A percentile compares a stretch with the other conserved stretches of the same genome.
These are phyloP conservation scores for Eciton burchellii DNA, from an alignment of 1,140 invertebrate genomes.

Conservation along the genomic window DNA sequence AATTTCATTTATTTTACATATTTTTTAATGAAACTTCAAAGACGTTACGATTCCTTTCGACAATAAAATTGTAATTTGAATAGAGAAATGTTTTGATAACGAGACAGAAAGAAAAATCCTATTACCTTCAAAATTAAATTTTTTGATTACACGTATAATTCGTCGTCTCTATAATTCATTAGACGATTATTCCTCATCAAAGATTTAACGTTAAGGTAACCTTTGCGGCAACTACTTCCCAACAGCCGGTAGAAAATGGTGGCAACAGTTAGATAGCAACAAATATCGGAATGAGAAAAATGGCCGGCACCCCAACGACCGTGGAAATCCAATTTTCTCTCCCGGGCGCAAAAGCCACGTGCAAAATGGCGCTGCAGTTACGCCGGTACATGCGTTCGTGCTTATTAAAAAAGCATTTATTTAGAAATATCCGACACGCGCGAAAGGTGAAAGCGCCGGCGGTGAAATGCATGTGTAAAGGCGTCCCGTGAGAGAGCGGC, in stretches of 20 bases:
- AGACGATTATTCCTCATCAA: background rate
- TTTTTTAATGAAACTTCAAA: no score
- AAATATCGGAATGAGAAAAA: constrained; percentile 24
- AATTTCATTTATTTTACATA: no score
- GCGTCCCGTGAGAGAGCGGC: constrained; percentile 38
- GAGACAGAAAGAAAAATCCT: no score
- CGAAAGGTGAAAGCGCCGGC: constrained; percentile 64
- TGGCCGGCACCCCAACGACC: background rate
- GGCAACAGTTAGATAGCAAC: background rate
- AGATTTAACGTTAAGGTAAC: constrained; percentile 3
- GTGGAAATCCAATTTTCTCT: constrained; percentile 35
- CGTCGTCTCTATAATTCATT: no score
- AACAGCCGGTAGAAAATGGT: background rate
- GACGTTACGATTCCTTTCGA: no score
- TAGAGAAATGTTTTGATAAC: no score
- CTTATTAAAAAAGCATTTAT: constrained; percentile 74
- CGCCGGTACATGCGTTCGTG: background rate
- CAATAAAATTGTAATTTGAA: no score
- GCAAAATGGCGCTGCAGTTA: constrained; percentile 7
- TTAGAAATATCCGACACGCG: constrained; percentile 66
- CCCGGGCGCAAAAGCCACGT: background rate
- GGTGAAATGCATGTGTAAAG: constrained; percentile 69
- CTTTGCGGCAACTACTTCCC: background rate
- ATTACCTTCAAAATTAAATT: no score
- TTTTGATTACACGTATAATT: no score